These are phyloP conservation scores for Poecilia picta DNA, from an alignment of 2,797 vertebrate genomes.

Conservation along the genomic window DNA sequence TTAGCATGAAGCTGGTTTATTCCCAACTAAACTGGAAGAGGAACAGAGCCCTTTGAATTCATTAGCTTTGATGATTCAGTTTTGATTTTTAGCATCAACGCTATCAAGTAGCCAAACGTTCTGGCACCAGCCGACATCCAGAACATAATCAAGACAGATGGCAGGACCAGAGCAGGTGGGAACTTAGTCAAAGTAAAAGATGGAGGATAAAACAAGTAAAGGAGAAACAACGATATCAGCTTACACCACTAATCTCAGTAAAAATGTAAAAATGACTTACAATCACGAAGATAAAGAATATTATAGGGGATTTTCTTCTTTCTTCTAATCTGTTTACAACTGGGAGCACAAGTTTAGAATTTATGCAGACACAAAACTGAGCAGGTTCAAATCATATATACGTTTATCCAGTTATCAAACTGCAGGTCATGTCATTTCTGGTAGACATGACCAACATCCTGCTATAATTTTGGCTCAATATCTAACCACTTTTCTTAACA, in stretches of 20 bases:
- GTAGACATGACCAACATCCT: background rate
- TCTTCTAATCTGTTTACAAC: background rate
- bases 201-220: slow-evolving; percentile 33
- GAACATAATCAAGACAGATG: slow-evolving; percentile 73
- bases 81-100: slow-evolving; percentile 45
- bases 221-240: slow-evolving; percentile 45
- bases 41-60: background rate
- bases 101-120: slow-evolving; percentile 64
- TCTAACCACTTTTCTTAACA: background rate
- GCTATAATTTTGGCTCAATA: background rate
- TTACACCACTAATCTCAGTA: slow-evolving; percentile 36
- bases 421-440: background rate
- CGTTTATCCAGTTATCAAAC: background rate
- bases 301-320: background rate
- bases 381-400: background rate
- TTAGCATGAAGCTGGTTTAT: too few species aligned
- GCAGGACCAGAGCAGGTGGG: slow-evolving; percentile 70
- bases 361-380: background rate
- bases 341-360: background rate
- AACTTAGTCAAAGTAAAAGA: slow-evolving; percentile 55
- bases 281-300: slow-evolving; percentile 11
- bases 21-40: background rate
- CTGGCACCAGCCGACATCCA: slow-evolving; percentile 45
- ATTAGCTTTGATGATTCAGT: slow-evolving; percentile 14
- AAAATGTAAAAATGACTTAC: slow-evolving; percentile 11